These are phyloP conservation scores for Theristicus caerulescens DNA, from an alignment of 2,113 vertebrate species.

Conservation along the genomic window DNA sequence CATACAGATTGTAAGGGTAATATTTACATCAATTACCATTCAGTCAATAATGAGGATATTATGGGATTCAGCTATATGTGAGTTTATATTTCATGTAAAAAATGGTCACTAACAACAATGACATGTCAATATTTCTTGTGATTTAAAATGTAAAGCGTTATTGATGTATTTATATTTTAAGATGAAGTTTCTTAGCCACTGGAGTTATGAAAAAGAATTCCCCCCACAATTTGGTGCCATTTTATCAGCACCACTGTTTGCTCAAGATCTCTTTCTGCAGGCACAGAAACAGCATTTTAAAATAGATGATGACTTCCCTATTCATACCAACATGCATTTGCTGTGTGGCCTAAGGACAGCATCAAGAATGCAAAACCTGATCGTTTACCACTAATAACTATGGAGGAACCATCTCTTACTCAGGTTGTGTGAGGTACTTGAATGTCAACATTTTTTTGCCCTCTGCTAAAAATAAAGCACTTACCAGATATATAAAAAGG, in stretches of 20 bases:
- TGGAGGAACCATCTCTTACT: background rate
- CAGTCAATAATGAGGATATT: background rate
- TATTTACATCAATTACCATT: background rate
- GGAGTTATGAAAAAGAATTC: background rate
- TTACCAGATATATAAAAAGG: background rate
- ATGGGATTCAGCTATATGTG: background rate
- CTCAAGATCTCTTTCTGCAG: background rate
- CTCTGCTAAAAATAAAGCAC: background rate
- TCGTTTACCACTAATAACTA: background rate
- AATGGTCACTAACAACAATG: background rate
- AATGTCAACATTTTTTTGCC: background rate
- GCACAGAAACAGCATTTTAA: background rate
- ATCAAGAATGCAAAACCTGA: background rate
- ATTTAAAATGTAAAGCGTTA: background rate
- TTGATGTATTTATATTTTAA: background rate
- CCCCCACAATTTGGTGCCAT: background rate
- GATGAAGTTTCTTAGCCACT: background rate
- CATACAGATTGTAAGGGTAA: background rate
- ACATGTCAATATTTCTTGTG: fast-evolving
- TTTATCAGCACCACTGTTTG: background rate
- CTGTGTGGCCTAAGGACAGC: background rate
- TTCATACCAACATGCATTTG: background rate
- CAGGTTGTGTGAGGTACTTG: background rate
- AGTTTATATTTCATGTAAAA: background rate
- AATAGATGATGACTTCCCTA: background rate